Percentiles rank a stretch among this genome's conserved stretches.
Evolutionary conservation across 2,888 invertebrate genomes (phyloP).

Genomic region (Rhopalosiphum nymphaeae): DNA sequence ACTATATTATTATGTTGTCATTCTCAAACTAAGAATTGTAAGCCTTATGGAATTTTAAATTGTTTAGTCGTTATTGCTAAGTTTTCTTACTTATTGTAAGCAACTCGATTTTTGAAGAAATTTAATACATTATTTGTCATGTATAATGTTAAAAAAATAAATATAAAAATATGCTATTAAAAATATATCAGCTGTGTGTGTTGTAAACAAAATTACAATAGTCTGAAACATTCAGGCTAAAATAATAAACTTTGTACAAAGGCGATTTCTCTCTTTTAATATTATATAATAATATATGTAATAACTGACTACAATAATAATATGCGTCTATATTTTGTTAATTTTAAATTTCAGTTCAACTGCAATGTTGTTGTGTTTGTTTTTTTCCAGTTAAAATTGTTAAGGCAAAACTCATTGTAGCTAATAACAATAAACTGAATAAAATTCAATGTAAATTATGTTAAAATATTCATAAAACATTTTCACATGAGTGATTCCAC

Average conservation of each 20-base stretch:
- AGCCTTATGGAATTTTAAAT: background rate
- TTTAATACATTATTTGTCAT: background rate
- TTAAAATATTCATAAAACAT: slow-evolving; percentile 38
- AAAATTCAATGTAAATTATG: background rate
- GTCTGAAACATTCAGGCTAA: background rate
- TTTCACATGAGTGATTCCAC: background rate
- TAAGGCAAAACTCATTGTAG: background rate
- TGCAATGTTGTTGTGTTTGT: background rate
- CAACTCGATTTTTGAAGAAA: background rate
- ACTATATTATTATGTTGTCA: background rate
- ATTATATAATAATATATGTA: background rate
- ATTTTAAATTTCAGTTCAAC: background rate
- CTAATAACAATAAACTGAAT: background rate
- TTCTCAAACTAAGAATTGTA: background rate
- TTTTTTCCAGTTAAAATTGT: background rate
- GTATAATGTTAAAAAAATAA: background rate
- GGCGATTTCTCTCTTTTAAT: background rate
- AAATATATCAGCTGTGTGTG: background rate
- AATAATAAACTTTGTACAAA: background rate
- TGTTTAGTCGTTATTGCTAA: background rate
- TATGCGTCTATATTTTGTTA: background rate
- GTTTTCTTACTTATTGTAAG: background rate
- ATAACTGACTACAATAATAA: background rate
- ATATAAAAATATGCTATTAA: background rate
- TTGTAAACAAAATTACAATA: background rate